phyloP scores from a whole-genome alignment of 1,140 invertebrate species.

The Drosophila fuyamai region DNA sequence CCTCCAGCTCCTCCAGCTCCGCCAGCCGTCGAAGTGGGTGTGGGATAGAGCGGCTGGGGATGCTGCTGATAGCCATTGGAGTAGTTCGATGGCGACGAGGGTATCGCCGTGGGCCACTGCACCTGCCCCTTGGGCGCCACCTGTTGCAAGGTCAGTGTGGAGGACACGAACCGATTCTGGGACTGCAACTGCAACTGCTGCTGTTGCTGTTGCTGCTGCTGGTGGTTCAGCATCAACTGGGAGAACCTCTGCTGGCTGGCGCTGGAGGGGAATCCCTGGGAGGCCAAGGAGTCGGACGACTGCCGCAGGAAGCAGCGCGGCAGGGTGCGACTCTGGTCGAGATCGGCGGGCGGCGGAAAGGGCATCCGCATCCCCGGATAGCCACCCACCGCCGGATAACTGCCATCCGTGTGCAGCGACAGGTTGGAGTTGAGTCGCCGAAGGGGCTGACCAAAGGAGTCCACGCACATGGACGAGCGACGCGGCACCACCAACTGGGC shows the following conservation, averaged over 20 bases:
- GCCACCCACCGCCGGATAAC: conserved; percentile 26
- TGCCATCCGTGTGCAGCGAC: conserved; percentile 61
- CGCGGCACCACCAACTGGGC: conserved; percentile 53
- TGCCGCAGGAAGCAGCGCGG: conserved; percentile 76
- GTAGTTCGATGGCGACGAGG: conserved; percentile 77
- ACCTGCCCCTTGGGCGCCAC: conserved; percentile 28
- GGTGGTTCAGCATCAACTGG: conserved; percentile 44
- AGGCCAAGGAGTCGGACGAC: conserved; percentile 48
- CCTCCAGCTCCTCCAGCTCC: conserved; percentile 5
- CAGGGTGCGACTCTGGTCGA: conserved; percentile 73
- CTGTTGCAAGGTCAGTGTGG: conserved; percentile 60
- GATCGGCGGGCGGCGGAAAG: conserved; percentile 45
- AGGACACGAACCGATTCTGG: conserved; percentile 60
- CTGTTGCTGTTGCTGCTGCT: conserved; percentile 48
- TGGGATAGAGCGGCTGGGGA: conserved; percentile 47
- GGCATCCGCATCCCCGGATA: conserved; percentile 37
- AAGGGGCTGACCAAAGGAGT: conserved; percentile 35
- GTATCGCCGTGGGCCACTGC: conserved; percentile 82
- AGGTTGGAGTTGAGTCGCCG: conserved; percentile 74
- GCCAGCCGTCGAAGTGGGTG: background rate
- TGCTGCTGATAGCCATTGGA: conserved; percentile 37
- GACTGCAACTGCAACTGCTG: conserved; percentile 49
- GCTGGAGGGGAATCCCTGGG: conserved; percentile 39
- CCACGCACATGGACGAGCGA: conserved; percentile 62
- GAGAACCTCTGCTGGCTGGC: conserved; percentile 58